phyloP scores from a whole-genome alignment of 2,888 invertebrate species.

The Parthenolecanium corni region DNA sequence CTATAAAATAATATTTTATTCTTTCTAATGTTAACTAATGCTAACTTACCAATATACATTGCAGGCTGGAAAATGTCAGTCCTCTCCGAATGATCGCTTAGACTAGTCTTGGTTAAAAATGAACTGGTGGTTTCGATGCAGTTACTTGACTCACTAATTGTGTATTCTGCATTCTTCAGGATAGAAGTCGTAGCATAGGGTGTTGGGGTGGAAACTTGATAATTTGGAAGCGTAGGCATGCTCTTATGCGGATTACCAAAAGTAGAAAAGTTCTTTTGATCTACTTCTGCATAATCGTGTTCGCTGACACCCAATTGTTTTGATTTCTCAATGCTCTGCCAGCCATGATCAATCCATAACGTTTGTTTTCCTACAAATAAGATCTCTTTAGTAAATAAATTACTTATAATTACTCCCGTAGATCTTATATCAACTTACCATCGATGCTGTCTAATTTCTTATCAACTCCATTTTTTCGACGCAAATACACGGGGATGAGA shows the following conservation, averaged over 20 bases:
- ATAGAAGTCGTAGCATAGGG: slow-evolving; percentile 68
- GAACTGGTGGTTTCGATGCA: slow-evolving; percentile 20
- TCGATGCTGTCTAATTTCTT: slow-evolving; percentile 56
- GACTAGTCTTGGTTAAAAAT: slow-evolving; percentile 11
- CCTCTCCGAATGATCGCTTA: slow-evolving; percentile 17
- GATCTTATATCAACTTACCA: no score
- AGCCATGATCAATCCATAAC: slow-evolving; percentile 58
- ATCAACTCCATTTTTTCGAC: slow-evolving; percentile 45
- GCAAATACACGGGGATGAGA: slow-evolving; percentile 43
- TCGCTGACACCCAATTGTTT: slow-evolving; percentile 45
- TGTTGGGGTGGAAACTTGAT: slow-evolving; percentile 43
- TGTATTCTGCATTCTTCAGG: slow-evolving; percentile 39
- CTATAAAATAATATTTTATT: no score
- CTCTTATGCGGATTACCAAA: slow-evolving; percentile 48
- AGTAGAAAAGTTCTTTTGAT: slow-evolving; percentile 50
- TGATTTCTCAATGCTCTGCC: slow-evolving; percentile 53
- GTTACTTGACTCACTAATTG: slow-evolving; percentile 29
- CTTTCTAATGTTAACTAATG: no score
- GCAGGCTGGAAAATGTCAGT: slow-evolving; percentile 19
- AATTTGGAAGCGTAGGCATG: not conserved
- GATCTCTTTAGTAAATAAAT: no score
- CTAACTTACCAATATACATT: slow-evolving; percentile 12
- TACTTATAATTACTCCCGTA: no score
- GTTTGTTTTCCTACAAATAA: slow-evolving; percentile 47
- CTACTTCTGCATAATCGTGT: slow-evolving; percentile 55